Evolutionary conservation across 2,113 vertebrate genomes (phyloP).

Genomic region (Casuarius casuarius): DNA sequence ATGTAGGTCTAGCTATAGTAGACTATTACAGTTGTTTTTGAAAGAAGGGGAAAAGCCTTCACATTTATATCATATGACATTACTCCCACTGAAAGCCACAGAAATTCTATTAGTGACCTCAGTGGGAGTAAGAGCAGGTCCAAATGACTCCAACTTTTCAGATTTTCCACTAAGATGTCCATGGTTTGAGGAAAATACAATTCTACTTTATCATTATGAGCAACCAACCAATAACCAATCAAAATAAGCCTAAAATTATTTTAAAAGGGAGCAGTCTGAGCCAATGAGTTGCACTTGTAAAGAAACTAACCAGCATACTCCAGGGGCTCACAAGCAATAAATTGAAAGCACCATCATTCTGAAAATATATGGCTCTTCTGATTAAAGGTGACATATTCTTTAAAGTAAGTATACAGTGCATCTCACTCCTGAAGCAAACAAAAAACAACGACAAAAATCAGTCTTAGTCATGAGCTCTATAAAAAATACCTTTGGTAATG

Average conservation of each 20-base stretch:
- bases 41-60: neutral
- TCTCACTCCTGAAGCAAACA: neutral
- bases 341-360: conserved; percentile 1
- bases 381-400: conserved; percentile 12
- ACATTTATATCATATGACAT: neutral
- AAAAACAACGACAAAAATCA: neutral
- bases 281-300: neutral
- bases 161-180: neutral
- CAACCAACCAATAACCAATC: conserved; percentile 16
- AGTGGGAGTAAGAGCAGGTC: neutral
- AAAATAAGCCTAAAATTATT: conserved; percentile 20
- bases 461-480: neutral
- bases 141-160: neutral
- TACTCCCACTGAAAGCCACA: conserved; percentile 53
- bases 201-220: neutral
- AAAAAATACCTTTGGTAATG: neutral
- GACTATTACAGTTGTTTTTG: neutral
- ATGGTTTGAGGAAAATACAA: neutral
- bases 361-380: conserved; percentile 3
- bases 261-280: neutral
- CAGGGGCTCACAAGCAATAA: conserved; percentile 17
- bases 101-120: conserved; percentile 41
- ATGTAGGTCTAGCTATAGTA: neutral
- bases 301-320: neutral
- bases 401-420: neutral